Evolutionary conservation across 2,888 invertebrate genomes (phyloP), one percentile per base, ranked within the genome.

Genomic region (Tortrix viridana): DNA sequence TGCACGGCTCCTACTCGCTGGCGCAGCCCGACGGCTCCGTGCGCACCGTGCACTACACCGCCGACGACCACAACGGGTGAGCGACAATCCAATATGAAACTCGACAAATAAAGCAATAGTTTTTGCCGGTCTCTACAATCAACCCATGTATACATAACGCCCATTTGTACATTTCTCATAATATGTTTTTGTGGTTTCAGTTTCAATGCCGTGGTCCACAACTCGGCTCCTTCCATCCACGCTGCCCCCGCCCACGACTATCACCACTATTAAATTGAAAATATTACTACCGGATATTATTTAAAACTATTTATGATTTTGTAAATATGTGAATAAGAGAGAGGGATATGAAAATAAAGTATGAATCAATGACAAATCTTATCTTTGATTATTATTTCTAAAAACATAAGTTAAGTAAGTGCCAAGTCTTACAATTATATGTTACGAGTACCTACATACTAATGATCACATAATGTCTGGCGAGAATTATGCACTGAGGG

Each of bases 1-100:
- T 94, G 52, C 92, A 93, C 75, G 94, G 94, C 43, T 92, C 92
- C 80, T 94, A 94, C 84, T 92, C 91, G 32, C 82, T 93, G 56
- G 91, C 92, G 69, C 93, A 93, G 75, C 93, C 93, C 57, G 93
- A 92, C 50, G 92, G 85, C 67, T 80, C 93, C 75, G 83, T 93
- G 60, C 89, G 93, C 76, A 92, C 92, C 67, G 93, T 93, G 55
- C 92, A 93, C 72, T 93, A 86, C 78, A 81, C 84, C 74, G 86
- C 86, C 69, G 93, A 93, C 69, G 89, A 86, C 66, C 90, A 92
- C 76, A 79, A 82, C 66, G 93, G 93, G 83, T 93, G 89, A 76
- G 83, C 38, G 1, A n/a, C 1, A n/a, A 14, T 38, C 5, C 14
- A 38, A 14, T 3, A 38, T 5, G 4, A 38, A 38, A n/a, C 38